Percentiles rank a stretch among this genome's conserved stretches.
Conservation (phyloP, 2,888 invertebrate genomes). For the Cephus rjabovi region DNA sequence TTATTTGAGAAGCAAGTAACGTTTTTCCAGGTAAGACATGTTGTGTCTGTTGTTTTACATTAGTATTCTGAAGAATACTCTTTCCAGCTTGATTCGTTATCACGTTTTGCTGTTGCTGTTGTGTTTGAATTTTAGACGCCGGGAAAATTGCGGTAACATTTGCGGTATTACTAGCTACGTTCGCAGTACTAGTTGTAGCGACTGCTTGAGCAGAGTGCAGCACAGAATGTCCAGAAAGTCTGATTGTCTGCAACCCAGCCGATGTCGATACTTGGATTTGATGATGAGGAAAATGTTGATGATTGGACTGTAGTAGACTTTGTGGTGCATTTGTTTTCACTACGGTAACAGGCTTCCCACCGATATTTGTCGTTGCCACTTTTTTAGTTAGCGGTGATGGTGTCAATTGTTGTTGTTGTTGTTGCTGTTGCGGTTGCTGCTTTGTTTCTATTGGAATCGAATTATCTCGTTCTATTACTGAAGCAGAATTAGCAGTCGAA, state of each 20-base stretch:
- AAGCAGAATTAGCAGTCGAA: slow-evolving; percentile 66
- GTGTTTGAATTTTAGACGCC: slow-evolving; percentile 60
- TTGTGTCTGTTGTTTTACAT: slow-evolving; percentile 29
- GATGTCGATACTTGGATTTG: slow-evolving; percentile 66
- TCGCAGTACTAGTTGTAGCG: slow-evolving; percentile 58
- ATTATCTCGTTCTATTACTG: slow-evolving; percentile 63
- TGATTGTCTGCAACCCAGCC: slow-evolving; percentile 69
- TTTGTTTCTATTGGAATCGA: slow-evolving; percentile 20
- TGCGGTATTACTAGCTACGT: slow-evolving; percentile 56
- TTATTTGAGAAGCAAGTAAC: slow-evolving; percentile 61
- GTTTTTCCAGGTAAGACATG: slow-evolving; percentile 63
- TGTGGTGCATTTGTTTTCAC: slow-evolving; percentile 58
- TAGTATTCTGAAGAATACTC: slow-evolving; percentile 19
- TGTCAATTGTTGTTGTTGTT: slow-evolving; percentile 24
- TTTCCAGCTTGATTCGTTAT: slow-evolving; percentile 38
- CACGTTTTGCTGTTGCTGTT: slow-evolving; percentile 35
- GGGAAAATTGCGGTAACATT: slow-evolving; percentile 68
- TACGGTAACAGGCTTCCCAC: slow-evolving; percentile 58
- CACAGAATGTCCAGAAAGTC: slow-evolving; percentile 68
- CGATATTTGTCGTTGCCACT: slow-evolving; percentile 34
- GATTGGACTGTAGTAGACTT: slow-evolving; percentile 62
- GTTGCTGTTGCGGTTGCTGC: slow-evolving; percentile 25
- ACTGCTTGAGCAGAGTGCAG: slow-evolving; percentile 63
- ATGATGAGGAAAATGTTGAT: slow-evolving; percentile 62
- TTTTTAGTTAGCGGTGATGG: slow-evolving; percentile 45